Evolutionary conservation across 2,888 invertebrate species (phyloP), one percentile per base, ranked within the genome.

Genomic region (Pelosia muscerda): DNA sequence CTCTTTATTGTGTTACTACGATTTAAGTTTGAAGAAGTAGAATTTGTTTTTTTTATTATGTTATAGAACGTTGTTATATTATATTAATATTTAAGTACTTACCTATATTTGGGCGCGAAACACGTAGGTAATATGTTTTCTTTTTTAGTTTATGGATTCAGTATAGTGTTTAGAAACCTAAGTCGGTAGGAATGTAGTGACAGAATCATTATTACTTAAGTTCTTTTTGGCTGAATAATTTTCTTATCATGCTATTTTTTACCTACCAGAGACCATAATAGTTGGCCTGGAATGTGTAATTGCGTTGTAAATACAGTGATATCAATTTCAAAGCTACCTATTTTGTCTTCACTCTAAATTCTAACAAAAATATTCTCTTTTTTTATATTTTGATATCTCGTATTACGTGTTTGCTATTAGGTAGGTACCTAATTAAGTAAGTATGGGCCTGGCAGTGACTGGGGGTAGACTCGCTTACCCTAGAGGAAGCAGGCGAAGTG

Each of bases 11-110:
- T 49, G 23, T 23, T 38, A 22, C 23, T 25, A 55, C 54, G 54
- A 23, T 67, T 60, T 42, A 68, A 22, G 31, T 42, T 59, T 54
- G 58, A 31, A 53, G 26, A 15, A 23, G 1, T 61, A 49, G 19
- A 42, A 25, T 34, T 31, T 31, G 63, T 23, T 63, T 19, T n/a
- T 38, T 55, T 49, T 26, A 42, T 31, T 57, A n/a, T 49, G 49
- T 49, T 26, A 57, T 26, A 28, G 42, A 61, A 31, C 8, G 25
- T 15, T 57, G 2, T 19, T 53, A 8, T 61, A n/a, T 61, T 49
- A 42, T 26, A 5, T 61, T 19, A n/a, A n/a, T 49, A 49, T n/a
- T 8, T n/a, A n/a, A n/a, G n/a, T n/a, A n/a, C n/a, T n/a, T n/a
- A n/a, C n/a, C n/a, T 49, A n/a, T n/a, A 49, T 49, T 49, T n/a